Conservation (phyloP, 2,113 vertebrate genomes). For the Azemiops feae region DNA sequence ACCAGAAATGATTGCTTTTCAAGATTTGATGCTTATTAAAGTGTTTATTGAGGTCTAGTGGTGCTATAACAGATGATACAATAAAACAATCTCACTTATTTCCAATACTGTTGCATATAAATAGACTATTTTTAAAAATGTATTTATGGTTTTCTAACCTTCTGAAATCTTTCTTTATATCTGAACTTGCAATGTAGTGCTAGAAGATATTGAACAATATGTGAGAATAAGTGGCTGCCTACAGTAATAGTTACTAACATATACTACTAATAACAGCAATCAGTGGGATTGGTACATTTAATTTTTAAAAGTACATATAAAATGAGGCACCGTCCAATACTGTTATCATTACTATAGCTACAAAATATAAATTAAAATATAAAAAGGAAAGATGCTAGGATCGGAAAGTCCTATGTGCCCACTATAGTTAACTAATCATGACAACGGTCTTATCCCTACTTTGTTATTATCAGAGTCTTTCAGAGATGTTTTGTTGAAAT, state of each 20-base stretch:
- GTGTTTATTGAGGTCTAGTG: conserved; percentile 65
- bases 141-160: conserved; percentile 55
- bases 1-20: conserved; percentile 58
- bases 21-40: conserved; percentile 69
- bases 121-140: conserved; percentile 28
- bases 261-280: background rate
- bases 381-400: background rate
- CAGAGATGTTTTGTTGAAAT: background rate
- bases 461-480: background rate
- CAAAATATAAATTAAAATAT: background rate
- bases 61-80: conserved; percentile 66
- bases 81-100: conserved; percentile 69
- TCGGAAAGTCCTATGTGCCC: background rate
- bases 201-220: background rate
- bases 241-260: background rate
- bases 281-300: background rate
- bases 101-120: conserved; percentile 65
- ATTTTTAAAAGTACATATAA: background rate
- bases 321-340: background rate
- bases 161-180: conserved; percentile 53
- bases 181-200: conserved; percentile 34
- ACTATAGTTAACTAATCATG: background rate
- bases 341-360: background rate
- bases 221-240: background rate
- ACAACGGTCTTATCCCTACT: background rate